These are phyloP conservation scores for Polydrusus tereticollis DNA, from an alignment of 2,888 invertebrate genomes.

Conservation along the genomic window DNA sequence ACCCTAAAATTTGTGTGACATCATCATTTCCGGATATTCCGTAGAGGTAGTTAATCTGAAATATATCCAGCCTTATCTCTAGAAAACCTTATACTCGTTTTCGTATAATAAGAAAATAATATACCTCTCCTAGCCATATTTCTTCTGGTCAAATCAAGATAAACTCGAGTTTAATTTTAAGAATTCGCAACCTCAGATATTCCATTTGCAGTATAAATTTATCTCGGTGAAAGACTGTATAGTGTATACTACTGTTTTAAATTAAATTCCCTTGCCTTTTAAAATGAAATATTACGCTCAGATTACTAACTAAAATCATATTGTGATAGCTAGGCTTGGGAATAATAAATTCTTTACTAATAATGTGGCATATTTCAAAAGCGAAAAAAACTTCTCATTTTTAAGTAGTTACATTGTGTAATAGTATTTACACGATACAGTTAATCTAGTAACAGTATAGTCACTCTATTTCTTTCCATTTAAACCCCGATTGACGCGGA, in stretches of 20 bases:
- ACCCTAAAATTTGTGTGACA: too few species aligned
- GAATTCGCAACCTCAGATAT: constrained; percentile 17
- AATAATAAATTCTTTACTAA: too few species aligned
- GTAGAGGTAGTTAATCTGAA: neutral
- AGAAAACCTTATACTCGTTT: neutral
- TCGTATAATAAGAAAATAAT: constrained; percentile 1
- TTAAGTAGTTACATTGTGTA: too few species aligned
- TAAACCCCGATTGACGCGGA: too few species aligned
- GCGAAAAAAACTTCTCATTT: too few species aligned
- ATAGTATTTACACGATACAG: too few species aligned
- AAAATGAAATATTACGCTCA: constrained; percentile 1
- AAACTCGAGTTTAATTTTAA: constrained; percentile 15
- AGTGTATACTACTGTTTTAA: neutral
- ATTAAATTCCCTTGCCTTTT: constrained; percentile 8
- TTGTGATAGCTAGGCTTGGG: too few species aligned
- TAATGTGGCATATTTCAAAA: too few species aligned
- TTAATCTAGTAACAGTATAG: too few species aligned
- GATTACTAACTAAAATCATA: neutral
- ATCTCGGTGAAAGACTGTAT: neutral
- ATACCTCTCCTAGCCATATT: constrained; percentile 17
- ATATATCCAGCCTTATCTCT: neutral
- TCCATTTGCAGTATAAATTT: constrained; percentile 17
- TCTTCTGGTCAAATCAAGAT: constrained; percentile 18
- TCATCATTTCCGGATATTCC: too few species aligned
- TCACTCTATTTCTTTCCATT: too few species aligned